Percentiles rank a stretch among this genome's conserved stretches.
phyloP scores from a whole-genome alignment of 2,113 vertebrate species.

The Thymallus thymallus region DNA sequence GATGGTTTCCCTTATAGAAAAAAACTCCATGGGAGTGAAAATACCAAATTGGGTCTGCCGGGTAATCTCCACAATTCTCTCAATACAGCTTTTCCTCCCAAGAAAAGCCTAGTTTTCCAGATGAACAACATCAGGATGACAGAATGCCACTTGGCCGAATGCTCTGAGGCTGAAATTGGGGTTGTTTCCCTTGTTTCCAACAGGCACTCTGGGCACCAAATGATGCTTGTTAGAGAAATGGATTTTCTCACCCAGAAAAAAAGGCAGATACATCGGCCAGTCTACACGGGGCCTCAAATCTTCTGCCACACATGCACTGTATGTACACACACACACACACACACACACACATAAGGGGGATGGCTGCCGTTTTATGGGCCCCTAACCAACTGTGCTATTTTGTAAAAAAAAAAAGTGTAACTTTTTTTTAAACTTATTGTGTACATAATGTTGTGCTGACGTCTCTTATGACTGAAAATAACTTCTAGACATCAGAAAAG shows the following conservation, averaged over 20 bases:
- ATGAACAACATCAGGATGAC: background rate
- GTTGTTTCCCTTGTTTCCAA: constrained; percentile 27
- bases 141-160: background rate
- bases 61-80: background rate
- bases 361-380: no score
- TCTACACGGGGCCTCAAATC: background rate
- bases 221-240: constrained; percentile 34
- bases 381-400: no score
- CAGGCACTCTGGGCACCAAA: constrained; percentile 21
- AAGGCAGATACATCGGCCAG: background rate
- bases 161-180: constrained; percentile 11
- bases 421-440: no score
- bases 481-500: no score
- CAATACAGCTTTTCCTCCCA: background rate
- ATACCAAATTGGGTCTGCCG: background rate
- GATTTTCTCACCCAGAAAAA: background rate
- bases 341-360: no score
- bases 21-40: no score
- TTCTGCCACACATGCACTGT: background rate
- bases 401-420: no score
- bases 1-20: no score
- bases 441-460: no score
- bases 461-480: no score
- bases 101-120: background rate
- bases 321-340: background rate